Base-by-base conservation (phyloP, 1,140 invertebrate genomes). In the Acyrthosiphon pisum region DNA sequence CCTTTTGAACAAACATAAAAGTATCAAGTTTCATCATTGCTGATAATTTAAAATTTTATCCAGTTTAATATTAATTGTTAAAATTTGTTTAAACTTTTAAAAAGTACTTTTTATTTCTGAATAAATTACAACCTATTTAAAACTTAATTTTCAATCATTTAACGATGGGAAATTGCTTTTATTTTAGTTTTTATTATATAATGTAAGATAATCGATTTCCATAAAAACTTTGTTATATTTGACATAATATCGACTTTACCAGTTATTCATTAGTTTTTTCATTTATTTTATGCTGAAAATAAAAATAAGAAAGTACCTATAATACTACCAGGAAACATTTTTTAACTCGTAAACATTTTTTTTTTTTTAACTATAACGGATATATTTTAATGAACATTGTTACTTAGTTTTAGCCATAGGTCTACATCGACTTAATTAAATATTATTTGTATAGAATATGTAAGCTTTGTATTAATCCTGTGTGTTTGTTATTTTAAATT, bases 31-130 rank as follows among this genome's bases (percentile, higher is more conserved):
- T 48, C 14, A 87, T 87, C 41, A 46, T 87, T 46, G 84, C 11
- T 46, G 30, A 87, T 87, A 48, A 87, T 87, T 87, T 87, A 87
- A 44, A 87, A 44, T 87, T 87, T 30, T 46, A 87, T 87, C 14
- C 30, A 87, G 26, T 87, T 46, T n/a, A 87, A 48, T 30, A 48
- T 46, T 87, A 76, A n/a, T 76, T 76, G 30, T n/a, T 76, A 18
- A 87, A 44, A 87, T 46, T 87, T 46, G 26, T 30, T 44, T 87
- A 46, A 87, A 87, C 84, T 48, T 87, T 30, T 30, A 53, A 87
- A 87, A 46, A 46, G 8, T 87, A 46, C 41, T 87, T 87, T 44
- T 87, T 87, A 46, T 87, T 48, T 87, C 26, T 48, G 26, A 87
- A 87, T 87, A 48, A 87, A 87, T 48, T 30, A 46, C 3, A 44